A percentile compares a stretch with the other conserved stretches of the same genome.
Conservation (phyloP, 1,140 invertebrate genomes). For the Armadillidium nasatum region DNA sequence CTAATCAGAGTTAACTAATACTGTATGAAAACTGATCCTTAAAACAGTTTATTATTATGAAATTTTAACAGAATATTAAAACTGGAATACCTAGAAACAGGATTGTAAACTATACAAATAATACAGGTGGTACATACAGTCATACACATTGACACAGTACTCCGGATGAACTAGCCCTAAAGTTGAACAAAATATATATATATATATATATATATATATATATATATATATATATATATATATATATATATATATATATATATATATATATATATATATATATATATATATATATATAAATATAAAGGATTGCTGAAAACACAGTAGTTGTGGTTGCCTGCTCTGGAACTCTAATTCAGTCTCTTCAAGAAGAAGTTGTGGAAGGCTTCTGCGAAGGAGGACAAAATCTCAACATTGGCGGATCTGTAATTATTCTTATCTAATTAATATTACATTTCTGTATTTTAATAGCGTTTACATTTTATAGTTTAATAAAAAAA, state of each 20-base stretch:
- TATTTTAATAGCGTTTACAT: no score
- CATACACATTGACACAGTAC: neutral
- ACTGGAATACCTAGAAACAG: neutral
- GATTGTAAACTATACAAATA: neutral
- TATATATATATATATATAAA: neutral
- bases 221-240: neutral
- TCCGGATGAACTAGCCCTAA: neutral
- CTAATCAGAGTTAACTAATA: neutral
- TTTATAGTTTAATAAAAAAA: no score
- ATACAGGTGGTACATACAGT: no score
- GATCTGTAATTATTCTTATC: neutral
- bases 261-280: conserved; percentile 2
- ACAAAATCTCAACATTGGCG: neutral
- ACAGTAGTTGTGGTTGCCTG: neutral
- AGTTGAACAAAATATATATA: neutral
- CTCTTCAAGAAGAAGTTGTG: neutral
- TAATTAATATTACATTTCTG: no score
- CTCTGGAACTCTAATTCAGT: neutral
- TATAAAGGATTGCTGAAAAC: neutral
- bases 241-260: neutral
- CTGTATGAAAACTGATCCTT: neutral
- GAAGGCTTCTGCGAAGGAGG: neutral
- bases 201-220: neutral
- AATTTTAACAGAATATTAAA: neutral
- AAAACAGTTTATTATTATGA: neutral